Evolutionary conservation across 2,797 vertebrate species (phyloP).

Genomic region (Malacoraja senta): DNA sequence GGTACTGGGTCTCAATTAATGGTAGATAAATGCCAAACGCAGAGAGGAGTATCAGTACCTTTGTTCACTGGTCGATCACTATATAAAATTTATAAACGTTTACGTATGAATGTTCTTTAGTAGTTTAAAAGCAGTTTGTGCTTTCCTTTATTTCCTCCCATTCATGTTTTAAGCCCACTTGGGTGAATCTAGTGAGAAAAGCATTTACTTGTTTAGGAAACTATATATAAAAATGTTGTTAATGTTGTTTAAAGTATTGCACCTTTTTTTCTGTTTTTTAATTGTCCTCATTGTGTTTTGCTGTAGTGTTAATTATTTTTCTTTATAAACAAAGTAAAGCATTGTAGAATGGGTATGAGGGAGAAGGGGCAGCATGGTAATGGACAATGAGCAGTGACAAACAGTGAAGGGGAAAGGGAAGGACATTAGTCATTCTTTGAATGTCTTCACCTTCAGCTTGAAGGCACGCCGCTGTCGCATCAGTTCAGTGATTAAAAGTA

Average conservation of each 20-base stretch:
- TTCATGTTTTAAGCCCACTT: slow-evolving; percentile 64
- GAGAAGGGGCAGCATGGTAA: background rate
- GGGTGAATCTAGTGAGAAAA: slow-evolving; percentile 46
- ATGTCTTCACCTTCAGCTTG: background rate
- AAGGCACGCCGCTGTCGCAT: background rate
- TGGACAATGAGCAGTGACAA: background rate
- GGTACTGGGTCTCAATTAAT: slow-evolving; percentile 23
- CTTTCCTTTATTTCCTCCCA: slow-evolving; percentile 63
- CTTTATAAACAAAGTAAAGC: background rate
- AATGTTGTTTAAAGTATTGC: slow-evolving; percentile 34
- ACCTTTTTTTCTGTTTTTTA: slow-evolving; percentile 31
- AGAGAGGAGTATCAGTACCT: slow-evolving; percentile 13
- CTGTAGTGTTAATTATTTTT: slow-evolving; percentile 22
- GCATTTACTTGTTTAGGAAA: slow-evolving; percentile 26
- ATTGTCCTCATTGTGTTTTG: slow-evolving; percentile 31
- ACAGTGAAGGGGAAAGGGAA: background rate
- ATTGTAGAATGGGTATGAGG: background rate
- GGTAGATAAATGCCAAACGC: background rate
- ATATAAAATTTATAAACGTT: slow-evolving; percentile 61
- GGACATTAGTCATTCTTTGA: background rate
- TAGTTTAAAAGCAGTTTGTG: slow-evolving; percentile 57
- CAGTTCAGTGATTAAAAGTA: background rate
- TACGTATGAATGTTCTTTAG: slow-evolving; percentile 71
- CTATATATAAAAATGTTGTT: slow-evolving; percentile 29
- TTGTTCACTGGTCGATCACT: slow-evolving; percentile 36